Conservation (phyloP, 2,888 invertebrate genomes). For the Trimorus sp. region DNA sequence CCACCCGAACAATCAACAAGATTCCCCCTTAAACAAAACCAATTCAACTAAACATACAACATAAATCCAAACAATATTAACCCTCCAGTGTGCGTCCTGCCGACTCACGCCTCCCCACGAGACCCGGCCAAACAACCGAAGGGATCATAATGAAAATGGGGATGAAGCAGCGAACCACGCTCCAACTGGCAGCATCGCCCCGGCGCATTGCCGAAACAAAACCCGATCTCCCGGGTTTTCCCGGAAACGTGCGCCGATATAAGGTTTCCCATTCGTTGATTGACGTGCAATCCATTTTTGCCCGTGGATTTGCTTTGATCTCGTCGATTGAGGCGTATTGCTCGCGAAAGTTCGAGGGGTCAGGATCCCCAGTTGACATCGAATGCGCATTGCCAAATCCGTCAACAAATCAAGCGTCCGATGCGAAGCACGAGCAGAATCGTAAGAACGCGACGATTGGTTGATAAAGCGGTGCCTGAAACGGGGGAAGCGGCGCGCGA, state of each 20-base stretch:
- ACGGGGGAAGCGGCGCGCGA: constrained; percentile 58
- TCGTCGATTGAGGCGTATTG: constrained; percentile 33
- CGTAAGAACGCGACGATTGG: constrained; percentile 65
- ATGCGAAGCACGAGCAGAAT: constrained; percentile 62
- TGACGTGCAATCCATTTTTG: constrained; percentile 49
- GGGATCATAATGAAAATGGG: no score
- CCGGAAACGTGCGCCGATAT: constrained; percentile 20
- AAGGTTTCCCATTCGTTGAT: constrained; percentile 40
- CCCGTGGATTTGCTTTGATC: constrained; percentile 57
- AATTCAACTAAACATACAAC: no score
- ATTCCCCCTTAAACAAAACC: no score
- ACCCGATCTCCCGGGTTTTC: not conserved
- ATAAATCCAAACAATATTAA: no score
- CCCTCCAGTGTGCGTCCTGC: no score
- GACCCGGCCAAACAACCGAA: no score
- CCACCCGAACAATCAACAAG: no score
- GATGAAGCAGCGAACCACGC: no score
- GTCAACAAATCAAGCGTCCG: constrained; percentile 63
- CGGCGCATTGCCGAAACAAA: no score
- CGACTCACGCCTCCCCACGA: no score
- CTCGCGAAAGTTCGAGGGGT: constrained; percentile 58
- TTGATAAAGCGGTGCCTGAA: constrained; percentile 65
- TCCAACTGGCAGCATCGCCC: no score
- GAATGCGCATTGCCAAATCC: constrained; percentile 48
- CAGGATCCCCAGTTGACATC: constrained; percentile 66